phyloP scores from a whole-genome alignment of 2,113 vertebrate species.

The Motacilla alba region DNA sequence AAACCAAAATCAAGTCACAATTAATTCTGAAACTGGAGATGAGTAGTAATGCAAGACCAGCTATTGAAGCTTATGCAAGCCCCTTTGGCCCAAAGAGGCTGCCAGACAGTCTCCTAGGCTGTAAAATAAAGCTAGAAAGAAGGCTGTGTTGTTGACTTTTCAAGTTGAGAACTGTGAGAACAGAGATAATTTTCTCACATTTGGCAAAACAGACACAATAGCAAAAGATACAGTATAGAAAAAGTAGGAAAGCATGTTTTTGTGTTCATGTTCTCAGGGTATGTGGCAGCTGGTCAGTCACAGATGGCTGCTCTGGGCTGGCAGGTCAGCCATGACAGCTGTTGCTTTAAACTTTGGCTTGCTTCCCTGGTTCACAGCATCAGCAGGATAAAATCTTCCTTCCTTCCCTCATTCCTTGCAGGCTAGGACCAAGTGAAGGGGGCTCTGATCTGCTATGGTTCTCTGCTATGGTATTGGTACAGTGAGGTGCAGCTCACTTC shows the following conservation, averaged over 20 bases:
- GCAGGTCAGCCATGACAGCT: slow-evolving; percentile 28
- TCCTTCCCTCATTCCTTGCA: not conserved
- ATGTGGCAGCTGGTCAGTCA: slow-evolving; percentile 11
- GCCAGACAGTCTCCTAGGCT: not conserved
- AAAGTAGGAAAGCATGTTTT: not conserved
- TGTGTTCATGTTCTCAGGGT: not conserved
- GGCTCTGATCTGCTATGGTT: too few relatives aligned
- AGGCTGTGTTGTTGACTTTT: not conserved
- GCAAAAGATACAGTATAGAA: not conserved
- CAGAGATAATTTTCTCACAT: not conserved
- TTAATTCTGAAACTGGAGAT: not conserved
- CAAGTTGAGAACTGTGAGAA: not conserved
- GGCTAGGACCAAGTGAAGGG: not conserved
- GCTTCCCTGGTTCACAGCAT: not conserved
- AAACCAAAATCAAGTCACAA: not conserved
- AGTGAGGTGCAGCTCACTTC: accelerated
- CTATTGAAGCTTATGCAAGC: not conserved
- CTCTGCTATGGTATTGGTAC: accelerated
- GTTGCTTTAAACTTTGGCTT: slow-evolving; percentile 43
- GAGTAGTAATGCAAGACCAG: not conserved
- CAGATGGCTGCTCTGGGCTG: slow-evolving; percentile 37
- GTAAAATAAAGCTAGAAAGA: not conserved
- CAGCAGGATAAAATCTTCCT: not conserved
- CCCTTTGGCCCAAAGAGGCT: not conserved
- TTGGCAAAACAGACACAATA: not conserved